Conservation (phyloP, 1,140 invertebrate species). For the Drosophila suzukii region DNA sequence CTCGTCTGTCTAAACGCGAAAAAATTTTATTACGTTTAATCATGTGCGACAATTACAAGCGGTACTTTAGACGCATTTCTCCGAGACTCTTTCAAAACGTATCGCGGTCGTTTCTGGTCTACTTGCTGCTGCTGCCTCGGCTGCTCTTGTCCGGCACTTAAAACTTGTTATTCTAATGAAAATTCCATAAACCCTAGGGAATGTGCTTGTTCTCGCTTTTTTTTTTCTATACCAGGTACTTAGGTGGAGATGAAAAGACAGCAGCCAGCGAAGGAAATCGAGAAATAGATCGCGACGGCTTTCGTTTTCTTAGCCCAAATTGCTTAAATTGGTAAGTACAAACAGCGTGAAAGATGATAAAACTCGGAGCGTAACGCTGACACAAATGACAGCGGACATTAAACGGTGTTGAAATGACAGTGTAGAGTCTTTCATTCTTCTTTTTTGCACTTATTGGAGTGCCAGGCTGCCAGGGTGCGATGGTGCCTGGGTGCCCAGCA, state of each 20-base stretch:
- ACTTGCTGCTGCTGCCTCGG: conserved; percentile 30
- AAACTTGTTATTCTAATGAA: conserved; percentile 47
- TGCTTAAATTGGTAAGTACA: conserved; percentile 45
- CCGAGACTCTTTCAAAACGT: conserved; percentile 41
- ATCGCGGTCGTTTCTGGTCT: conserved; percentile 46
- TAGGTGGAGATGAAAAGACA: neutral
- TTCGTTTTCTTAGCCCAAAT: conserved; percentile 49
- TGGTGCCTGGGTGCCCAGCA: conserved; percentile 3
- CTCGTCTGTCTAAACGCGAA: conserved; percentile 56
- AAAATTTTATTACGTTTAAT: conserved; percentile 68
- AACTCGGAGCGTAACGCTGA: conserved; percentile 42
- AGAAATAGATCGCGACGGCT: conserved; percentile 45
- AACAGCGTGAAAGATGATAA: conserved; percentile 47
- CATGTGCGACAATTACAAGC: conserved; percentile 72
- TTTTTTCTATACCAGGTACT: neutral
- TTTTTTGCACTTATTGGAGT: conserved; percentile 30
- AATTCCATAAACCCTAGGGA: conserved; percentile 37
- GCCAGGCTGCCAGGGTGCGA: neutral
- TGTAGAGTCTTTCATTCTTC: conserved; percentile 14
- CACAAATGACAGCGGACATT: conserved; percentile 56
- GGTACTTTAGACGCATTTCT: conserved; percentile 70
- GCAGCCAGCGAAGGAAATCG: conserved; percentile 13
- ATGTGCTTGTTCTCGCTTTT: conserved; percentile 20
- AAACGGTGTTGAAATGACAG: conserved; percentile 59
- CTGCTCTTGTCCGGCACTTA: neutral